phyloP scores from a whole-genome alignment of 2,888 invertebrate species.

The Fabriciana adippe region DNA sequence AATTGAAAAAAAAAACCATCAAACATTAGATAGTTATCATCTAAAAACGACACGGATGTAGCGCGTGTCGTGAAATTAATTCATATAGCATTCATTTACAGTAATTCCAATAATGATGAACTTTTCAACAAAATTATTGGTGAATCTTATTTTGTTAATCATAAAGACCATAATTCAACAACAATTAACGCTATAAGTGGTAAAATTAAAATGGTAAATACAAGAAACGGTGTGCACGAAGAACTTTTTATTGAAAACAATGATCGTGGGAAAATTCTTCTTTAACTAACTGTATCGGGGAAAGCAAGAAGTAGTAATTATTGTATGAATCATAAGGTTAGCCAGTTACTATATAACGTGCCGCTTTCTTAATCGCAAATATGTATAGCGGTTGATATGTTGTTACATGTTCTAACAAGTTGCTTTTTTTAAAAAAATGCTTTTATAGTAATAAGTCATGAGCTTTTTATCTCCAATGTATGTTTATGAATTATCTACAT shows the following conservation, averaged over 20 bases:
- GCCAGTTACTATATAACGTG: conserved; percentile 15
- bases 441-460: no score
- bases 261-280: conserved; percentile 70
- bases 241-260: conserved; percentile 57
- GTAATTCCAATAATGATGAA: conserved; percentile 29
- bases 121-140: not conserved
- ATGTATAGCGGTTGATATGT: not conserved
- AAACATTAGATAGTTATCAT: conserved; percentile 30
- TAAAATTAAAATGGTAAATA: conserved; percentile 35
- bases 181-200: not conserved
- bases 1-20: conserved; percentile 6
- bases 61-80: conserved; percentile 50
- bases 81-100: conserved; percentile 47
- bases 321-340: conserved; percentile 49
- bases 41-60: conserved; percentile 44
- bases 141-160: conserved; percentile 4
- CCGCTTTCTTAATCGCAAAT: conserved; percentile 31
- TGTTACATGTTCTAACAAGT: no score
- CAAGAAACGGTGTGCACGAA: conserved; percentile 46
- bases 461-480: no score
- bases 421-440: not conserved
- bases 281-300: conserved; percentile 59
- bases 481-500: no score
- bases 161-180: conserved; percentile 32
- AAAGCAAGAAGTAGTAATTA: conserved; percentile 61